Base-by-base conservation (phyloP, 2,797 vertebrate genomes). In the Fistularia commersonii region DNA sequence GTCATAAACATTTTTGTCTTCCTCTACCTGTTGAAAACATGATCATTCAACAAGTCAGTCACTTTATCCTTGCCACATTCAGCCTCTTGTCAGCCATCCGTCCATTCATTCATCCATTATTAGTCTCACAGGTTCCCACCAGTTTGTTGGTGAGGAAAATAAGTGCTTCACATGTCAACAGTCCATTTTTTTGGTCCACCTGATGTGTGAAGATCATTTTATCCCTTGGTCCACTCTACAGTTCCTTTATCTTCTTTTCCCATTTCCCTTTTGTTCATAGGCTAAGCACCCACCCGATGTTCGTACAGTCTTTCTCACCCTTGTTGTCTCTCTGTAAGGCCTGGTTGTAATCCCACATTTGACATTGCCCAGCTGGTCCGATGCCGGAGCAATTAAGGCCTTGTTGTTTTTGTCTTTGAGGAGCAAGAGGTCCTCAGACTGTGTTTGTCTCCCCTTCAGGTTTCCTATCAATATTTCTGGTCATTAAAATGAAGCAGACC, bases 91-190 rank as follows among this genome's bases (percentile, higher is more conserved):
- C 23, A 23, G 57, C 59, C 65, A 51, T 37, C 37, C 63, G 33
- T 50, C 32, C 57, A 54, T 55, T 12, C 63, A 56, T 47, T 60
- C 63, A 50, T 72, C 66, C 55, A 33, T 66, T 52, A 58, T 66
- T 52, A 58, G 48, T 70, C 77, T 74, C 69, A 76, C 66, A 71
- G 61, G 58, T 75, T 74, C 62, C 60, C 76, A 76, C 63, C 54
- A 48, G 43, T 72, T 69, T 70, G 71, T 58, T 64, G 67, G 76
- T 77, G 81, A 82, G 81, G 85, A 76, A 82, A 64, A 67, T 81
- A 83, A 84, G 87, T 84, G 83, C 64, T 75, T 83, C 80, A 79
- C 77, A 81, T 72, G 74, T 81, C 81, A 76, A 65, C 64, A 72
- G 76, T 85, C 71, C 68, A 61, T 72, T 40, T 42, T n/a, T 48